A percentile compares a stretch with the other conserved stretches of the same genome.
Evolutionary conservation across 1,140 invertebrate species (phyloP).

Genomic region (Frieseomelitta varia): DNA sequence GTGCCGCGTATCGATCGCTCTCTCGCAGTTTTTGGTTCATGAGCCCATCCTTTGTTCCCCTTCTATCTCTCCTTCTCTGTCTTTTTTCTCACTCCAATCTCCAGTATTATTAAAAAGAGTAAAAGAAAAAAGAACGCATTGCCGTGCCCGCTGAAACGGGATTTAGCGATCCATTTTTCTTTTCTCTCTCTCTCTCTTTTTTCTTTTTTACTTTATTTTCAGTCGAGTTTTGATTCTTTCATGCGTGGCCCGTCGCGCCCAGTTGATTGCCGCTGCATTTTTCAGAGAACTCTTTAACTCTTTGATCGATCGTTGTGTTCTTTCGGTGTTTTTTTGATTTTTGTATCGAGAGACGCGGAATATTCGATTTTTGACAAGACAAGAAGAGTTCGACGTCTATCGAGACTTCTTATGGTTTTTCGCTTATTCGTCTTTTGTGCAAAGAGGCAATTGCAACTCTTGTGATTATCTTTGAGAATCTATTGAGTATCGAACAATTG

Average conservation of each 20-base stretch:
- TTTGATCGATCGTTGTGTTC: not conserved
- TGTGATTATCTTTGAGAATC: no score
- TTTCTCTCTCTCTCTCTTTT: no score
- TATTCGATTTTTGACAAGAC: not conserved
- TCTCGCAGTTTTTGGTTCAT: conserved; percentile 43
- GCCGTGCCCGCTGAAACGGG: not conserved
- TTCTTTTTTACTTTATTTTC: not conserved
- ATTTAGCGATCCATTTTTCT: not conserved
- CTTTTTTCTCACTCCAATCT: not conserved
- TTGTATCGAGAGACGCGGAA: not conserved
- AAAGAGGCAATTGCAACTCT: no score
- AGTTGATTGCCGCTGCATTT: not conserved
- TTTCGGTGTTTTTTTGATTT: not conserved
- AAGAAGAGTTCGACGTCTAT: no score
- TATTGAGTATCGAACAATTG: no score
- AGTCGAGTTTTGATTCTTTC: not conserved
- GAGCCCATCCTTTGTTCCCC: conserved; percentile 45
- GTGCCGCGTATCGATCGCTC: conserved; percentile 56
- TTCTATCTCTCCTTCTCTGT: not conserved
- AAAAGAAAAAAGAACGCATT: not conserved
- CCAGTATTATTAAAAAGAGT: conserved; percentile 13
- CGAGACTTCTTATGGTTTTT: no score
- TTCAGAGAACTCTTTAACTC: not conserved
- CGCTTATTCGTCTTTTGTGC: no score
- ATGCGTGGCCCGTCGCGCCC: not conserved